Conservation (phyloP, 2,888 invertebrate genomes). For the Fabriciana adippe region DNA sequence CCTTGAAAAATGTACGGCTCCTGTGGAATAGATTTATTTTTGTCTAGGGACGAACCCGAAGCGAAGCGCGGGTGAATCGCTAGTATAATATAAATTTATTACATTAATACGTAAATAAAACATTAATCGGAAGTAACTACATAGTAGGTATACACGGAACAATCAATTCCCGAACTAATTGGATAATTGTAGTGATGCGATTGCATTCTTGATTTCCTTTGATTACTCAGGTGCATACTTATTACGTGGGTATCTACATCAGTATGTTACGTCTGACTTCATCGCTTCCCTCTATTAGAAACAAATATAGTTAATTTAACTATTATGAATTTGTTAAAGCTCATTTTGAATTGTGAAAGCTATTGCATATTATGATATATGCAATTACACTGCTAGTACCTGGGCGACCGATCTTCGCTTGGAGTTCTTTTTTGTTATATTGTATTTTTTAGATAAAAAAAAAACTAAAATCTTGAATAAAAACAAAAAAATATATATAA, state of each 20-base stretch:
- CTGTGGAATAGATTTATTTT: too few relatives aligned
- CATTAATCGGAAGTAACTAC: slow-evolving; percentile 35
- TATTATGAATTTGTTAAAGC: neutral
- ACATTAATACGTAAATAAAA: slow-evolving; percentile 3
- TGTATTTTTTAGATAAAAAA: too few relatives aligned
- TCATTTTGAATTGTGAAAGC: too few relatives aligned
- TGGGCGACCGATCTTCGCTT: too few relatives aligned
- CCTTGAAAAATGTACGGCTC: too few relatives aligned
- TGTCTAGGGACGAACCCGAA: too few relatives aligned
- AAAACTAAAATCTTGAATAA: too few relatives aligned
- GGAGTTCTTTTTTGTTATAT: too few relatives aligned
- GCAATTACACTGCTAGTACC: too few relatives aligned
- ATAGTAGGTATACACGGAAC: slow-evolving; percentile 27
- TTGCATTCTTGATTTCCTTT: slow-evolving; percentile 37
- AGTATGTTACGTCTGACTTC: slow-evolving; percentile 17
- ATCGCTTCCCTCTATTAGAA: neutral
- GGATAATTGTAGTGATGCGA: slow-evolving; percentile 35
- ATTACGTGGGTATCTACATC: slow-evolving; percentile 32
- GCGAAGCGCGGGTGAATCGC: too few relatives aligned
- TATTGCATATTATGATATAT: too few relatives aligned
- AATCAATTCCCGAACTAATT: slow-evolving; percentile 39
- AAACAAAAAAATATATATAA: too few relatives aligned
- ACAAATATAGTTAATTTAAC: neutral
- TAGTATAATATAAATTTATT: neutral
- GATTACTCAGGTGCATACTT: slow-evolving; percentile 26